A percentile compares a stretch with the other conserved stretches of the same genome.
Evolutionary conservation across 2,113 vertebrate genomes (phyloP).

Genomic region (Pomatorhinus ruficollis): DNA sequence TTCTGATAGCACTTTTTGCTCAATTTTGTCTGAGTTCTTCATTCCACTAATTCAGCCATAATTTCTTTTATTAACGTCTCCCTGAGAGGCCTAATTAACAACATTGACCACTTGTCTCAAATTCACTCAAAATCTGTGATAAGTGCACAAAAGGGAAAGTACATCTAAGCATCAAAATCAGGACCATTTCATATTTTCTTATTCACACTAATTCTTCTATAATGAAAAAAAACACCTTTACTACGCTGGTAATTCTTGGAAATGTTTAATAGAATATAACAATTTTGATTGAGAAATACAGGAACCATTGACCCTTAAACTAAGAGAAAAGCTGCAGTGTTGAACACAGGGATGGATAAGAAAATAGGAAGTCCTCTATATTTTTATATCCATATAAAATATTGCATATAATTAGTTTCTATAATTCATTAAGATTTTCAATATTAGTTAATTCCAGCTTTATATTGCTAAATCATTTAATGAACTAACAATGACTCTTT

Average conservation of each 20-base stretch:
- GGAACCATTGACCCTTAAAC: neutral
- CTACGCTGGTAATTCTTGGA: neutral
- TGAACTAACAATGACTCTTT: neutral
- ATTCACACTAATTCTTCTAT: neutral
- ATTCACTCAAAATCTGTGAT: neutral
- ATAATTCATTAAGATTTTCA: neutral
- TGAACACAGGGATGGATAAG: neutral
- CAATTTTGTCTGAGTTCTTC: neutral
- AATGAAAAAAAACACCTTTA: neutral
- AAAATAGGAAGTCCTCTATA: neutral
- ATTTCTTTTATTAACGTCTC: neutral
- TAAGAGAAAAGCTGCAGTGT: fast-evolving
- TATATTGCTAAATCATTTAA: neutral
- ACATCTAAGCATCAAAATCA: neutral
- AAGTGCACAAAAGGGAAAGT: neutral
- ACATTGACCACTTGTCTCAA: neutral
- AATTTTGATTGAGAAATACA: neutral
- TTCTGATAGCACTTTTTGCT: neutral
- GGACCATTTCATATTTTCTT: neutral
- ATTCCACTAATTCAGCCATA: neutral
- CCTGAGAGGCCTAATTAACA: neutral
- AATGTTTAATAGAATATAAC: fast-evolving
- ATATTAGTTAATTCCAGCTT: neutral
- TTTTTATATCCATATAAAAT: neutral
- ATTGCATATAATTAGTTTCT: neutral